phyloP scores from a whole-genome alignment of 2,888 invertebrate species.

The Hydrotaea cyrtoneurina region DNA sequence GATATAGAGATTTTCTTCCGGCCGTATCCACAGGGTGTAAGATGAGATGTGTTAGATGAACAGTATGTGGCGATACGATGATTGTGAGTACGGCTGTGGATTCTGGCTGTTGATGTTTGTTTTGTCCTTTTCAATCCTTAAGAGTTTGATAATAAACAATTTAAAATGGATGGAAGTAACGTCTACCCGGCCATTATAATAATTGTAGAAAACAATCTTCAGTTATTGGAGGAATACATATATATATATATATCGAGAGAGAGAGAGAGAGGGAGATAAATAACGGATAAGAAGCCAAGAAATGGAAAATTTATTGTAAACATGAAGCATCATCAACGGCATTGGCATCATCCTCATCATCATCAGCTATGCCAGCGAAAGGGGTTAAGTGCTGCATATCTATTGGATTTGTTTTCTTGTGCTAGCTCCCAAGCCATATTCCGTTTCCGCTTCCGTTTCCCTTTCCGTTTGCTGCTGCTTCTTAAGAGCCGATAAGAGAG shows the following conservation, averaged over 20 bases:
- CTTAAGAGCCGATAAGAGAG: slow-evolving; percentile 9
- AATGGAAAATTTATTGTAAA: slow-evolving; percentile 24
- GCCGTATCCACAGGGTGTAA: slow-evolving; percentile 19
- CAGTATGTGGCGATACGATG: slow-evolving; percentile 13
- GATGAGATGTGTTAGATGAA: slow-evolving; percentile 1
- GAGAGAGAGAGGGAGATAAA: not conserved
- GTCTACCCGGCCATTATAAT: slow-evolving; percentile 23
- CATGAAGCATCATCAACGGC: slow-evolving; percentile 4
- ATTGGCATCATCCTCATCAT: not conserved
- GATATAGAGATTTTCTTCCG: slow-evolving; percentile 16
- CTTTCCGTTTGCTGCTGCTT: not conserved
- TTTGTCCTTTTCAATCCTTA: slow-evolving; percentile 20
- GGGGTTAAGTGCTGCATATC: slow-evolving; percentile 35
- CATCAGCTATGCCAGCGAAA: not conserved
- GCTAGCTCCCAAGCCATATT: not conserved
- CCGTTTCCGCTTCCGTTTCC: slow-evolving; percentile 20
- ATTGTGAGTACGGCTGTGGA: too few species aligned
- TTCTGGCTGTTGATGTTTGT: slow-evolving; percentile 8
- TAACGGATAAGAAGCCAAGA: not conserved
- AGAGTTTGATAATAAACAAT: slow-evolving; percentile 30
- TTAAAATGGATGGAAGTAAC: not conserved
- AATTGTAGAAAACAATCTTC: slow-evolving; percentile 26
- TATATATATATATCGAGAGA: not conserved
- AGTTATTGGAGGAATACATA: slow-evolving; percentile 8
- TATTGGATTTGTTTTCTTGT: slow-evolving; percentile 11